These are phyloP conservation scores for Lottia scabra DNA, from an alignment of 2,888 invertebrate genomes.

Conservation along the genomic window DNA sequence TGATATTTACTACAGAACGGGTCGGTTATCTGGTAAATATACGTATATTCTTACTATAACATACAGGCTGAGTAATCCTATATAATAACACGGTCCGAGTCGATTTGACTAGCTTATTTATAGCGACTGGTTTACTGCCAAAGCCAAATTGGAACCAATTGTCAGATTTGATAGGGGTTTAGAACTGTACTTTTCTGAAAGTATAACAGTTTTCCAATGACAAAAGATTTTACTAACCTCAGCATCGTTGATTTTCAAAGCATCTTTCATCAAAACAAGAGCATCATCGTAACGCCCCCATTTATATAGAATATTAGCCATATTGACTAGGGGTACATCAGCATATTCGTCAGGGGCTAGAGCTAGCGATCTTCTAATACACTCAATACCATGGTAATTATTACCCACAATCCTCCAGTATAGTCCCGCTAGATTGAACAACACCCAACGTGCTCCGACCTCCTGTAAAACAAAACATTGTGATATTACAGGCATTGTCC, in stretches of 20 bases:
- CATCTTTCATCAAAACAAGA: constrained; percentile 75
- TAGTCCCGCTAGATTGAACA: constrained; percentile 80
- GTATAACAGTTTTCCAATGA: no score
- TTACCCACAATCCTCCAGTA: constrained; percentile 84
- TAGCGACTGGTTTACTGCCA: no score
- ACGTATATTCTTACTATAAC: no score
- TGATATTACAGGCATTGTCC: no score
- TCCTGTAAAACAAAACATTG: constrained; percentile 71
- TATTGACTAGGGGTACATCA: constrained; percentile 79
- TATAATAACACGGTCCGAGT: no score
- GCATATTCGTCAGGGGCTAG: constrained; percentile 74
- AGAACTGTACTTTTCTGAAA: no score
- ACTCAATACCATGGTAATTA: constrained; percentile 78
- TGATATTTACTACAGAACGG: no score
- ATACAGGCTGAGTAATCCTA: no score
- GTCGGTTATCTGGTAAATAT: no score
- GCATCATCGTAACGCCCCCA: constrained; percentile 76
- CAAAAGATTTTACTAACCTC: constrained; percentile 76
- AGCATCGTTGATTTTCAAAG: constrained; percentile 75
- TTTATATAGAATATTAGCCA: constrained; percentile 78
- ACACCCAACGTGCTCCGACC: constrained; percentile 80
- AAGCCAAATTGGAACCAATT: no score
- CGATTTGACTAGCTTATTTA: no score
- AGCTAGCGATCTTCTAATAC: constrained; percentile 76
- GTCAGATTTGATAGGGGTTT: no score